phyloP scores from a whole-genome alignment of 2,888 invertebrate species.

The Tipula helvola region DNA sequence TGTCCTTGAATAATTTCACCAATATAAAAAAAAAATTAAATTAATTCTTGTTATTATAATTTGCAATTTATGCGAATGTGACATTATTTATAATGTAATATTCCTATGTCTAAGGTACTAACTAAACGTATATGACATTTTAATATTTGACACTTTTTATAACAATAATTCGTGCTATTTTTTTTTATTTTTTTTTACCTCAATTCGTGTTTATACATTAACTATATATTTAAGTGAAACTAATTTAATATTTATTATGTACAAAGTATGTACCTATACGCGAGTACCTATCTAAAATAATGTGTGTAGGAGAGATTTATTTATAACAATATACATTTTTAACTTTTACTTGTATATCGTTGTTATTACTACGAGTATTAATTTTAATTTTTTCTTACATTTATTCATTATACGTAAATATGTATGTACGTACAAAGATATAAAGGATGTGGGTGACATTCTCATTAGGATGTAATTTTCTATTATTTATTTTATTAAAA shows the following conservation, averaged over 20 bases:
- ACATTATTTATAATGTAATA: not conserved
- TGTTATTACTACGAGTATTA: not conserved
- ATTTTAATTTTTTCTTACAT: not conserved
- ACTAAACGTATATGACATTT: not conserved
- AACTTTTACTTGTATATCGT: not conserved
- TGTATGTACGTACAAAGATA: not conserved
- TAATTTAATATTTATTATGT: slow-evolving; percentile 4
- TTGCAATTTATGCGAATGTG: not conserved
- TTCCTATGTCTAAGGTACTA: not conserved
- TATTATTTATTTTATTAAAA: not conserved
- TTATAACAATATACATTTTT: not conserved
- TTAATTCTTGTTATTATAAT: not conserved
- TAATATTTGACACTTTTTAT: not conserved
- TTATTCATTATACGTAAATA: not conserved
- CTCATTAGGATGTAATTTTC: not conserved
- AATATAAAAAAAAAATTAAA: not conserved
- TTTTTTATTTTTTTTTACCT: not conserved
- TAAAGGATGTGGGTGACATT: not conserved
- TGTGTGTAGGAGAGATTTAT: not conserved
- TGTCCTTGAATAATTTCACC: not conserved
- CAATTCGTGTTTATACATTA: not conserved
- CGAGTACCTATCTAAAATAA: not conserved
- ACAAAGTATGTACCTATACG: not conserved
- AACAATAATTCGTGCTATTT: not conserved
- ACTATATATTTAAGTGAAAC: not conserved